phyloP scores from a whole-genome alignment of 2,888 invertebrate genomes.

The Cheilosia soror region DNA sequence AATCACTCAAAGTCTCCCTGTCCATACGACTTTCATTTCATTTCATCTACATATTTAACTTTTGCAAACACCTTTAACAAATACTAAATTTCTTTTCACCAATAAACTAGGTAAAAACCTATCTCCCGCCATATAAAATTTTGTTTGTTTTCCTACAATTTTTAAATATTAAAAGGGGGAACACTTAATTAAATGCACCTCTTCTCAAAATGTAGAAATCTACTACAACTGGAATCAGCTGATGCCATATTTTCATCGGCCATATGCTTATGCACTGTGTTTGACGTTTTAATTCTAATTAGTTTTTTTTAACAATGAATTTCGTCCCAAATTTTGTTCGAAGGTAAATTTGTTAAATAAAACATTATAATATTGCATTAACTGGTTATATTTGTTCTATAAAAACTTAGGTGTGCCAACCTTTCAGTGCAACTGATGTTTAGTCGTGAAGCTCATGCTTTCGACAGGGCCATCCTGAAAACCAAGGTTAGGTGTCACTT shows the following conservation, averaged over 20 bases:
- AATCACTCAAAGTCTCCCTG: too few species aligned
- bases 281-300: neutral
- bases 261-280: neutral
- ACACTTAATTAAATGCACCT: too few species aligned
- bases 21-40: too few species aligned
- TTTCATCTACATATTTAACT: too few species aligned
- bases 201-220: neutral
- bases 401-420: conserved; percentile 45
- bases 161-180: too few species aligned
- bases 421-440: conserved; percentile 54
- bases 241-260: neutral
- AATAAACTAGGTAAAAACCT: too few species aligned
- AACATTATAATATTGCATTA: neutral
- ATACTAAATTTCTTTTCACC: too few species aligned
- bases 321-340: conserved; percentile 60
- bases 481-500: conserved; percentile 85
- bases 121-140: too few species aligned
- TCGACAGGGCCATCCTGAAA: conserved; percentile 80
- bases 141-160: too few species aligned
- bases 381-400: neutral
- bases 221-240: conserved; percentile 19
- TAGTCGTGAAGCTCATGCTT: conserved; percentile 80
- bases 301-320: conserved; percentile 36
- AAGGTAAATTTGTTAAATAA: conserved; percentile 39
- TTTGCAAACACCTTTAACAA: too few species aligned